These are phyloP conservation scores for Barbus barbus DNA, from an alignment of 2,113 vertebrate genomes.

Conservation along the genomic window DNA sequence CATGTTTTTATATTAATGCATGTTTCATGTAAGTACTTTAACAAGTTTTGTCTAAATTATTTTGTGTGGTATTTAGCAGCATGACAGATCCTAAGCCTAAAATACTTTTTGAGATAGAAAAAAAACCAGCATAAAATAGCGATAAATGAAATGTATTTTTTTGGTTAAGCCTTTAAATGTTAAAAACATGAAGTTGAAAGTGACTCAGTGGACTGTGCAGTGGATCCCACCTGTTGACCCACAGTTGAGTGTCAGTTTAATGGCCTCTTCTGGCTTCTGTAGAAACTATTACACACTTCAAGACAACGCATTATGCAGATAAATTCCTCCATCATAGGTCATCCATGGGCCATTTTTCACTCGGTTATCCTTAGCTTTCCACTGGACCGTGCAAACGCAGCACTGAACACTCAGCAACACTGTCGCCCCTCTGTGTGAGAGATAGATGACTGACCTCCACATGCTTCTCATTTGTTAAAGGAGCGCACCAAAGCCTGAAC, in stretches of 20 bases:
- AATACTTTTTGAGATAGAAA: not conserved
- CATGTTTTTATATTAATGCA: too few relatives aligned
- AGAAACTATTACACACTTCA: constrained; percentile 29
- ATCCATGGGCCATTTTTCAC: constrained; percentile 18
- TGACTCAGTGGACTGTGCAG: not conserved
- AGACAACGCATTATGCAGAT: not conserved
- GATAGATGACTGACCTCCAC: constrained; percentile 78
- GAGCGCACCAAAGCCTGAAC: constrained; percentile 82
- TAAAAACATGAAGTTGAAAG: not conserved
- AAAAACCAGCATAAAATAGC: not conserved
- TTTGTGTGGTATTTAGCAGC: not conserved
- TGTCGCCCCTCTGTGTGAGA: constrained; percentile 39
- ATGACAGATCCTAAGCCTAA: not conserved
- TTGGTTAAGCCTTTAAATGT: not conserved
- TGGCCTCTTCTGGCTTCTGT: constrained; percentile 14
- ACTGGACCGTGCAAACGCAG: not conserved
- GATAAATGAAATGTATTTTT: not conserved
- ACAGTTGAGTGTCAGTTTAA: constrained; percentile 21
- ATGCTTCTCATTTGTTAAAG: constrained; percentile 84
- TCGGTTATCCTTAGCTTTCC: not conserved
- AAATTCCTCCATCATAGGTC: constrained; percentile 7
- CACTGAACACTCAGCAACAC: constrained; percentile 25
- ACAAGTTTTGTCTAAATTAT: too few relatives aligned
- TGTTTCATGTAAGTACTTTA: too few relatives aligned
- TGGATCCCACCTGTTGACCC: not conserved